These are phyloP conservation scores for Nasua narica DNA, from an alignment of 2,797 vertebrate species.

Conservation along the genomic window DNA sequence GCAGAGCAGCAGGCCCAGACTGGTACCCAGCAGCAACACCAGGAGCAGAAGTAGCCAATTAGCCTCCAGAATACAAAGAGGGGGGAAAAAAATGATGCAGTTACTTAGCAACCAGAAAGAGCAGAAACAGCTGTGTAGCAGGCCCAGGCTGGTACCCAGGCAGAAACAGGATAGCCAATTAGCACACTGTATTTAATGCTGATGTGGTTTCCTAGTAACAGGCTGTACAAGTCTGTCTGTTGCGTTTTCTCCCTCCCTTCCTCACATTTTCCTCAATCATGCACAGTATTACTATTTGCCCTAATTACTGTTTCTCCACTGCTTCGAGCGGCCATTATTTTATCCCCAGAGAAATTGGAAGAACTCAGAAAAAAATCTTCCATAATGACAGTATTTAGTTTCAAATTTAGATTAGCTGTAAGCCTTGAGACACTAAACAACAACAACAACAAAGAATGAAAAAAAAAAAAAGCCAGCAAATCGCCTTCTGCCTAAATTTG, in stretches of 20 bases:
- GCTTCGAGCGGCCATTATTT: slow-evolving; percentile 85
- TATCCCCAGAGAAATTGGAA: slow-evolving; percentile 81
- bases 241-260: slow-evolving; percentile 75
- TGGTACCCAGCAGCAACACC: slow-evolving; percentile 87
- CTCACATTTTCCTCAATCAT: slow-evolving; percentile 80
- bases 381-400: slow-evolving; percentile 83
- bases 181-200: slow-evolving; percentile 90
- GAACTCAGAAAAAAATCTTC: slow-evolving; percentile 80
- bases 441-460: slow-evolving; percentile 72
- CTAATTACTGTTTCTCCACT: slow-evolving; percentile 85
- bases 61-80: slow-evolving; percentile 86
- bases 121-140: slow-evolving; percentile 86
- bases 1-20: slow-evolving; percentile 87
- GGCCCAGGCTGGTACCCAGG: slow-evolving; percentile 87
- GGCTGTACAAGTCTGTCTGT: slow-evolving; percentile 79
- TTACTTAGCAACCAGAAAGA: slow-evolving; percentile 93
- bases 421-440: slow-evolving; percentile 76
- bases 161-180: slow-evolving; percentile 90
- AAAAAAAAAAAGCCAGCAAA: slow-evolving; percentile 54
- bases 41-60: slow-evolving; percentile 89
- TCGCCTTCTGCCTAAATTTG: slow-evolving; percentile 54
- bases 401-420: slow-evolving; percentile 80
- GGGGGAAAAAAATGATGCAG: slow-evolving; percentile 85
- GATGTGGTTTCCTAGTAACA: slow-evolving; percentile 93
- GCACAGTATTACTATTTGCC: slow-evolving; percentile 81